phyloP scores from a whole-genome alignment of 2,888 invertebrate genomes.

The Sepioteuthis lessoniana region DNA sequence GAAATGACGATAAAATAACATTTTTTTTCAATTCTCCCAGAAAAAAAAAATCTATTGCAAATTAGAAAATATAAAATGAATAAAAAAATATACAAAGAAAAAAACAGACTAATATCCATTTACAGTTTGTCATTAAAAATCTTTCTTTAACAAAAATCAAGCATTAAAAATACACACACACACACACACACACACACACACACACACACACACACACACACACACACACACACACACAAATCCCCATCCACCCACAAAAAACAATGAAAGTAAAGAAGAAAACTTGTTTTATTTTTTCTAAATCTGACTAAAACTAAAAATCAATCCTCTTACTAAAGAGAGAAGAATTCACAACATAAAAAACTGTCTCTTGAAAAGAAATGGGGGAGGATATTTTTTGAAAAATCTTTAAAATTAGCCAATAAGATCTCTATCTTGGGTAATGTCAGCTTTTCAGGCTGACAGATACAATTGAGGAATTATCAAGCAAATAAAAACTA shows the following conservation, averaged over 20 bases:
- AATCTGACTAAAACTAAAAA: conserved; percentile 11
- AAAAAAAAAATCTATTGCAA: no score
- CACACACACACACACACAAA: no score
- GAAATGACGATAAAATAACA: no score
- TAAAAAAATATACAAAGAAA: background rate
- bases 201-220: no score
- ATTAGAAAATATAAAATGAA: no score
- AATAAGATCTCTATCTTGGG: background rate
- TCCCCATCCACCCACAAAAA: no score
- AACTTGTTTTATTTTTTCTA: background rate
- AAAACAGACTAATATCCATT: background rate
- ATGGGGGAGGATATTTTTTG: background rate
- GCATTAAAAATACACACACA: no score
- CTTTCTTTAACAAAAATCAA: background rate
- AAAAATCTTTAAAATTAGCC: background rate
- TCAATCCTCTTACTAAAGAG: background rate
- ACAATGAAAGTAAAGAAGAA: background rate
- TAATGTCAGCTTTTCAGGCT: background rate
- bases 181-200: no score
- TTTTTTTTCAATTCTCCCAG: no score
- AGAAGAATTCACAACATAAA: background rate
- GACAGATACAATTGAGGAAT: background rate
- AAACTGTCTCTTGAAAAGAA: background rate
- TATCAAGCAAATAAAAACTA: background rate
- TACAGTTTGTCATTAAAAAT: conserved; percentile 8